Evolutionary conservation across 2,797 vertebrate species (phyloP), one percentile per base, ranked within the genome.

Genomic region (Neosilurus hyrtlii): DNA sequence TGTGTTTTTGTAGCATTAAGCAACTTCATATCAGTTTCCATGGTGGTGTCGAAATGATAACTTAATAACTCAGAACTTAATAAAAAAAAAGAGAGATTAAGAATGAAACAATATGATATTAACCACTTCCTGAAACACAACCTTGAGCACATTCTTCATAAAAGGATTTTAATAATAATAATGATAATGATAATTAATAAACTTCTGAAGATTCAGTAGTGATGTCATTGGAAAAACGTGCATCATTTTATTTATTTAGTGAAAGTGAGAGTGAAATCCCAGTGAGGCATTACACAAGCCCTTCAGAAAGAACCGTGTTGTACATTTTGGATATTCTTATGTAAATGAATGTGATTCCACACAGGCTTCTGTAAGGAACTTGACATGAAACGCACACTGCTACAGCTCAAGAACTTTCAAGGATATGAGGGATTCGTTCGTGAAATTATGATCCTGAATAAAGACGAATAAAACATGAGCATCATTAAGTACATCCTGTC

Each of bases 261-360:
- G 37, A 3, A 4, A 3, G 11, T 51, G 68, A 68, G 18, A 3
- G 68, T n/a, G 68, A 52, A 54, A 73, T 56, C 71, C 52, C 71
- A 2, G 24, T 73, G 24, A 57, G 24, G 3, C 24, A 20, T 20
- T 8, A 57, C 4, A 74, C 54, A 22, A 22, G 72, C 4, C 52
- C 24, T 74, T 57, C 54, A 59, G 72, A 74, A 35, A 57, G 35
- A 12, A 59, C 0, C 2, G 5, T 11, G 52, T 20, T 30, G 24
- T 62, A 43, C 37, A n/a, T n/a, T 71, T 63, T 22, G 65, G 24
- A 87, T 83, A 26, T 65, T 81, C 61, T 87, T 87, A 85, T 86
- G 86, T 85, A 85, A 84, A 79, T 22, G 79, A 35, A 57, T 35
- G 14, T 35, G 0, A 37, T 49, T 83, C 71, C 81, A 84, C 87